A percentile compares a stretch with the other conserved stretches of the same genome.
phyloP scores from a whole-genome alignment of 2,888 invertebrate species.

The Drosophila barbarae region DNA sequence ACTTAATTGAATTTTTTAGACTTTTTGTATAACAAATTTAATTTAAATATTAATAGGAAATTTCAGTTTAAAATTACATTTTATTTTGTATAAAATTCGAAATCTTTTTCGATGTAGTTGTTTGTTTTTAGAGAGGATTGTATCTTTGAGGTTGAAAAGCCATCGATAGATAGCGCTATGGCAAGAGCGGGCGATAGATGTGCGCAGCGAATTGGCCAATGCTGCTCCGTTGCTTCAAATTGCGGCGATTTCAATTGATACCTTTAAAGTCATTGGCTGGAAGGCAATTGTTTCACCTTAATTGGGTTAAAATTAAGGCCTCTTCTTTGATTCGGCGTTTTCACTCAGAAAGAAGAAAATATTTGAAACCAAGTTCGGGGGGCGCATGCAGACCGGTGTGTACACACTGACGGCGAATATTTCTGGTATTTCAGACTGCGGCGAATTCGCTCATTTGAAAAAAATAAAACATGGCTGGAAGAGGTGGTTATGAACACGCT shows the following conservation, averaged over 20 bases:
- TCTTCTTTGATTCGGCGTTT: not conserved
- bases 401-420: conserved; percentile 53
- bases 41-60: no score
- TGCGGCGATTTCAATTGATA: not conserved
- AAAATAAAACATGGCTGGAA: conserved; percentile 91
- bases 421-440: conserved; percentile 51
- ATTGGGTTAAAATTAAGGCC: not conserved
- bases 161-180: not conserved
- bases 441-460: conserved; percentile 78
- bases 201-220: conserved; percentile 53
- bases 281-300: not conserved
- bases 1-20: no score
- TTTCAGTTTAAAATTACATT: no score
- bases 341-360: conserved; percentile 8
- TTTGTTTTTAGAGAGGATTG: no score
- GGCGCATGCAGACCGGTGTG: conserved; percentile 37
- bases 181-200: not conserved
- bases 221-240: conserved; percentile 21
- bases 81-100: no score
- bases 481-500: conserved; percentile 91
- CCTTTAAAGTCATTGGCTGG: not conserved
- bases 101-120: no score
- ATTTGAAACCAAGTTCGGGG: not conserved
- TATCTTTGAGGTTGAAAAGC: no score
- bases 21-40: no score